Evolutionary conservation across 2,113 vertebrate species (phyloP).

Genomic region (Bettongia penicillata): DNA sequence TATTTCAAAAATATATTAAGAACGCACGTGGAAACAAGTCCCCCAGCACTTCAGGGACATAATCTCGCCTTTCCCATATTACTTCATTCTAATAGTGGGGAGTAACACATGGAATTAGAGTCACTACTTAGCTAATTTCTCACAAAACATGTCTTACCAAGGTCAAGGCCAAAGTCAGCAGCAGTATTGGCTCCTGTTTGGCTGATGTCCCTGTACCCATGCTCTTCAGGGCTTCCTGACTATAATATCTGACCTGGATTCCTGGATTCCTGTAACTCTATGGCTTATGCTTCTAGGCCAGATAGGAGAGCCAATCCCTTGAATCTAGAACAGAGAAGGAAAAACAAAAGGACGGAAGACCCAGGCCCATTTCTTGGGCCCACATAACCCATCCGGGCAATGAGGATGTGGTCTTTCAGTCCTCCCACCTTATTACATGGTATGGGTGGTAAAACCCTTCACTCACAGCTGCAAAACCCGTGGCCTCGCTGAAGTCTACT

Average conservation of each 20-base stretch:
- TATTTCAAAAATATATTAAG: neutral
- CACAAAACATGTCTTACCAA: neutral
- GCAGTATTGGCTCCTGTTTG: neutral
- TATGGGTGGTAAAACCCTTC: neutral
- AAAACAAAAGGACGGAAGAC: neutral
- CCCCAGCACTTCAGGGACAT: neutral
- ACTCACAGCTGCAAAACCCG: neutral
- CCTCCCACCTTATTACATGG: neutral
- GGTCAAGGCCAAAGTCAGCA: neutral
- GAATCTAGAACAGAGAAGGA: neutral
- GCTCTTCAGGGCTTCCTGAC: neutral
- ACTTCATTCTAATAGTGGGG: neutral
- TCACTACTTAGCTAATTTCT: neutral
- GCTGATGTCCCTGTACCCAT: neutral
- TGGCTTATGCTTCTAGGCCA: neutral
- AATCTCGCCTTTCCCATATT: neutral
- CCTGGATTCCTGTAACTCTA: neutral
- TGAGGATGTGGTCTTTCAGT: neutral
- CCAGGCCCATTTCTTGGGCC: neutral
- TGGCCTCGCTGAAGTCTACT: neutral
- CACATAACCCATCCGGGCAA: neutral
- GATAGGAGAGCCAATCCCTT: neutral
- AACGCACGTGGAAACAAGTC: neutral
- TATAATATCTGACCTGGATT: neutral
- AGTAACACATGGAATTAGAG: neutral